Evolutionary conservation across 2,797 vertebrate species (phyloP).

Genomic region (Myotis vivesi): DNA sequence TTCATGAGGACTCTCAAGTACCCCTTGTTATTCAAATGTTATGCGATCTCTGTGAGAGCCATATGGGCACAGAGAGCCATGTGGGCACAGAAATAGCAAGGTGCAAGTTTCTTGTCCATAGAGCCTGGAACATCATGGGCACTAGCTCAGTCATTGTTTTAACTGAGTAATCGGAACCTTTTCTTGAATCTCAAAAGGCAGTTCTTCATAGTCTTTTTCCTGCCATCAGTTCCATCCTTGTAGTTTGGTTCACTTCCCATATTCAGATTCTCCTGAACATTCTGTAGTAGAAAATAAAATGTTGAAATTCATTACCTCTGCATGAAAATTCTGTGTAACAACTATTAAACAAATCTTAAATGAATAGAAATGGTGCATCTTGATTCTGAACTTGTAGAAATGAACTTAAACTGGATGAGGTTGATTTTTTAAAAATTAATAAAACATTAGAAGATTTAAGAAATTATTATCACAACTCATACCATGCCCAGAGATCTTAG

Average conservation of each 20-base stretch:
- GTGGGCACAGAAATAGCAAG: not conserved
- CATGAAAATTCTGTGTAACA: not conserved
- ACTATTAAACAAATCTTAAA: not conserved
- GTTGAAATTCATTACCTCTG: not conserved
- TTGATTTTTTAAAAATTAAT: not conserved
- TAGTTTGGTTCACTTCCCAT: not conserved
- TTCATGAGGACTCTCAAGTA: not conserved
- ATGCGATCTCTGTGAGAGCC: not conserved
- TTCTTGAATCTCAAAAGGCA: not conserved
- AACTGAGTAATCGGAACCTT: not conserved
- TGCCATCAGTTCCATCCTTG: not conserved
- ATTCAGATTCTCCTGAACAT: not conserved
- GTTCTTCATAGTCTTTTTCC: not conserved
- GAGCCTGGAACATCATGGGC: not conserved
- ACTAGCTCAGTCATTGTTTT: not conserved
- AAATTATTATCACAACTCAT: not conserved
- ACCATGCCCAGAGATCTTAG: not conserved
- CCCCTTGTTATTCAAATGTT: not conserved
- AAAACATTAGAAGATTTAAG: not conserved
- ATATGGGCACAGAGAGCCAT: not conserved
- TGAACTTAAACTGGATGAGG: not conserved
- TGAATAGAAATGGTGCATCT: not conserved
- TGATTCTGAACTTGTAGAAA: slow-evolving; percentile 25
- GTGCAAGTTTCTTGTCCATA: not conserved
- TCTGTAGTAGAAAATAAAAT: not conserved